Evolutionary conservation across 2,888 invertebrate species (phyloP), one percentile per base, ranked within the genome.

Genomic region (Cistogaster globosa): DNA sequence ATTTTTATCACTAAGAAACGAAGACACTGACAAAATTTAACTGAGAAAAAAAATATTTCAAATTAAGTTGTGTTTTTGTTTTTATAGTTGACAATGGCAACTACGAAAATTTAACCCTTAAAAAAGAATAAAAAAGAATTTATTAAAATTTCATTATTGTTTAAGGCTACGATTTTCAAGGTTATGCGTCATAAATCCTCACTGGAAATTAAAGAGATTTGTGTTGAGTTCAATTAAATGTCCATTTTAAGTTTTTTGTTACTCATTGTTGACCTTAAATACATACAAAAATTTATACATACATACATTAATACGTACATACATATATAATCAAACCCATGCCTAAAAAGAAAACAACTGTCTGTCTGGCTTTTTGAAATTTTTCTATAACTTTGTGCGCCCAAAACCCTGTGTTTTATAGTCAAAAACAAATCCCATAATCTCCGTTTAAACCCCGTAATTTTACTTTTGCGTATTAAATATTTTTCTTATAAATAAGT

Each of bases 21-120:
- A 20, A 20, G 26, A 5, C 11, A 38, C 18, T 12, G 38, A 55
- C 14, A 51, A 62, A 18, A 60, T 48, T 20, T 38, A 51, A 63
- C 4, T 32, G 16, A n/a, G 36, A 57, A 11, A 67, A 58, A 65
- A 45, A 20, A 26, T 45, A 36, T 67, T 55, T 67, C 48, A 63
- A 67, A 76, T 76, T 76, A 58, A 2, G n/a, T 48, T 14, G 16
- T n/a, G 45, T 48, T 48, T 2, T 48, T n/a, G 45, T 48, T 48
- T 48, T 45, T 16, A 16, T 48, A n/a, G 45, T 48, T 48, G 45
- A 48, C 45, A 48, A 48, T 48, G 48, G 5, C 20, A 38, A 55
- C 11, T 51, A 26, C 18, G 7, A 26, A 6, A 32, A 55, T 60
- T 69, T 77, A 77, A 83, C 72, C 77, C 77, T 76, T 77, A 83